Evolutionary conservation across 2,113 vertebrate genomes (phyloP).

Genomic region (Lamprologus speciosus): DNA sequence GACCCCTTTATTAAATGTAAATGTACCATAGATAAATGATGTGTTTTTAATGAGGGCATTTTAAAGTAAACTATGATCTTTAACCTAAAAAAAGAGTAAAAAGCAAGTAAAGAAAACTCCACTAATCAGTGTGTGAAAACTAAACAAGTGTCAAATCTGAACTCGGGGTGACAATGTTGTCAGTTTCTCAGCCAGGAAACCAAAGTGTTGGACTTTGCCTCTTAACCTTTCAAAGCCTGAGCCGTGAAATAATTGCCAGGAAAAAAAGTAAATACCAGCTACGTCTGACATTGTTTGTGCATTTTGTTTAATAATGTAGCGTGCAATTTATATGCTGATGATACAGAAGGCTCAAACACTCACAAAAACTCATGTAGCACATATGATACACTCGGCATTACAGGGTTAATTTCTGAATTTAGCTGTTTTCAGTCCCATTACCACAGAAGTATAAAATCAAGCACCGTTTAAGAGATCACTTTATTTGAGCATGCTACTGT

Average conservation of each 20-base stretch:
- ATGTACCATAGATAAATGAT: accelerated
- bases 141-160: background rate
- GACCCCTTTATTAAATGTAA: background rate
- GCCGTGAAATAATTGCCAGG: background rate
- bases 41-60: background rate
- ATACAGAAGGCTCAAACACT: background rate
- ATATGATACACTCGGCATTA: accelerated
- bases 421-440: background rate
- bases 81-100: background rate
- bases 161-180: background rate
- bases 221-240: background rate
- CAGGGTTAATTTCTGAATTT: accelerated
- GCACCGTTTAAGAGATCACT: background rate
- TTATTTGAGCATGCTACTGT: background rate
- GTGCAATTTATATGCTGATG: background rate
- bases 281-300: background rate
- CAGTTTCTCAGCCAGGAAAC: background rate
- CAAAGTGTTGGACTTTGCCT: background rate
- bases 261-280: background rate
- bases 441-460: background rate
- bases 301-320: background rate
- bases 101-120: background rate
- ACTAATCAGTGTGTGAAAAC: background rate
- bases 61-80: background rate
- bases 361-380: background rate